Evolutionary conservation across 2,113 vertebrate species (phyloP), one percentile per base, ranked within the genome.

Genomic region (Picathartes gymnocephalus): DNA sequence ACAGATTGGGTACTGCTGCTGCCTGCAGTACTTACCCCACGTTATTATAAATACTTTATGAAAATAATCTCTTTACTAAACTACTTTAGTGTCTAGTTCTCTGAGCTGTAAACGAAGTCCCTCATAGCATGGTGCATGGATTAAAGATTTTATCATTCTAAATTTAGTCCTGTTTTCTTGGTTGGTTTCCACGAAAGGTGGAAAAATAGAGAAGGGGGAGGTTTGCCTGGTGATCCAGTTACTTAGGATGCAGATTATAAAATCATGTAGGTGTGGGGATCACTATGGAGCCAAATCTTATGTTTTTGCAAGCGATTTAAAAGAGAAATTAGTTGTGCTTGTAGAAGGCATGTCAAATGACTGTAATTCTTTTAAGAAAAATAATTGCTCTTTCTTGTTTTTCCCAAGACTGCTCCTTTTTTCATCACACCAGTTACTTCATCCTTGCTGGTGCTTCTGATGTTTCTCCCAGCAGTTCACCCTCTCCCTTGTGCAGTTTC

Each of bases 101-200:
- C 61, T 66, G 56, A 83, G 81, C 94, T 88, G 82, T 77, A 81
- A 96, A 60, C 1, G 5, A 95, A 91, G 79, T 54, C 87, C 83
- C 51, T 95, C 69, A 58, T 88, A 42, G 56, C 90, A 9, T 48
- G 68, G 79, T 90, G 90, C 90, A 48, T 72, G 92, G 94, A 97
- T 96, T 93, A 97, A 90, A 96, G 92, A 95, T 86, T 95, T 92
- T 88, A 86, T 95, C 76, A 1, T 90, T 92, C 90, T 94, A 81
- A 96, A 93, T 94, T 96, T 94, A 94, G 95, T 96, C 88, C 88
- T 90, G 82, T 94, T 96, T 95, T 88, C 86, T 93, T 96, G 88
- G 90, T 96, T 90, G 77, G 65, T 81, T 95, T 94, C 92, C 84
- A 90, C 2, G 6, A 94, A 50, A 51, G 79, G 19, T 73, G 54